Evolutionary conservation across 1,140 invertebrate genomes (phyloP).

Genomic region (Archivesica marissinica): DNA sequence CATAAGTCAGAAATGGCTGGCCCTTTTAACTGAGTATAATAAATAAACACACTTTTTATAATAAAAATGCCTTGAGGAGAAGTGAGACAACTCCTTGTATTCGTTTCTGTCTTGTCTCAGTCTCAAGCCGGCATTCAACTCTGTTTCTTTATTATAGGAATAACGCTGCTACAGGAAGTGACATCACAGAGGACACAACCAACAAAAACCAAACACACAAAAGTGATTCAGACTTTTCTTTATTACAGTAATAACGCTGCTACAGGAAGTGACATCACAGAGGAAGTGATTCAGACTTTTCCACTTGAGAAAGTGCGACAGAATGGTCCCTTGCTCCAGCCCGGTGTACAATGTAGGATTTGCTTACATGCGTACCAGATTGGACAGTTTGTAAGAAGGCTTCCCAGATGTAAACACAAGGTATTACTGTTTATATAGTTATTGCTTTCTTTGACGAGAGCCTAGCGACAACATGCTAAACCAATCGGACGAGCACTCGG

Average conservation of each 20-base stretch:
- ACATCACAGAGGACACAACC: conserved; percentile 81
- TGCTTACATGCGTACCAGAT: conserved; percentile 79
- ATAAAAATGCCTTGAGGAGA: too few relatives aligned
- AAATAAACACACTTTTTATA: too few relatives aligned
- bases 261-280: conserved; percentile 76
- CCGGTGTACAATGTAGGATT: conserved; percentile 81
- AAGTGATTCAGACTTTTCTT: conserved; percentile 71
- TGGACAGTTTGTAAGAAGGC: conserved; percentile 78
- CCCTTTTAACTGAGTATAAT: too few relatives aligned
- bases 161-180: conserved; percentile 61
- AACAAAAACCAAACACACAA: too few relatives aligned
- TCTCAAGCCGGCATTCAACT: too few relatives aligned
- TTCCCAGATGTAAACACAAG: conserved; percentile 82
- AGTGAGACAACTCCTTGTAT: too few relatives aligned
- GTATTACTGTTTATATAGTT: too few relatives aligned
- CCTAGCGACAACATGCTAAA: too few relatives aligned
- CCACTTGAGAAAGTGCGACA: conserved; percentile 79
- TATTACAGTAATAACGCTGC: conserved; percentile 53
- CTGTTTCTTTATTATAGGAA: conserved; percentile 57
- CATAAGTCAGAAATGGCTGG: too few relatives aligned
- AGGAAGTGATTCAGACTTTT: conserved; percentile 77
- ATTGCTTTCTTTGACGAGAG: too few relatives aligned
- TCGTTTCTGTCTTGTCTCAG: too few relatives aligned
- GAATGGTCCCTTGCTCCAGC: conserved; percentile 75
- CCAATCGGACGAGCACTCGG: too few relatives aligned